Evolutionary conservation across 2,113 vertebrate genomes (phyloP), one percentile per base, ranked within the genome.

Genomic region (Tenebrosternarchus preto): DNA sequence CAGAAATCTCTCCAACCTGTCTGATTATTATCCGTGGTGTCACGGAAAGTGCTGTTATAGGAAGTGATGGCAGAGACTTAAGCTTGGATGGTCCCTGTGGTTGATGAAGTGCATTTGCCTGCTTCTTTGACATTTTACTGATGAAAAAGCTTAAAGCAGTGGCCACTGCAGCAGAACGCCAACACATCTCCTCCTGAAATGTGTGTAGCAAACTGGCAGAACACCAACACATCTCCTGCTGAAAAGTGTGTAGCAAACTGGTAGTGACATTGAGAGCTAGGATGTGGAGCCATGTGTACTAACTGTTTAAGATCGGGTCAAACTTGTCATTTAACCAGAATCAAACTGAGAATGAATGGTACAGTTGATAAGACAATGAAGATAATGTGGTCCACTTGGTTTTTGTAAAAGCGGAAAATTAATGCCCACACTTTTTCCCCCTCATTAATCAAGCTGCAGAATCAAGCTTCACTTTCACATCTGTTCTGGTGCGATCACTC

Each of bases 1-100:
- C 17, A 55, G 79, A 80, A 76, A 78, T 80, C 55, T 80, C 61
- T 82, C 20, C 20, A 59, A 39, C 29, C n/a, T 36, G 17, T 76
- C 27, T 20, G 70, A 84, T 78, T 72, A 71, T 73, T 53, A 67
- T 80, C 74, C 76, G 53, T 67, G 73, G 56, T 83, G 73, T 74
- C 29, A 70, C 69, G 57, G 76, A 46, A 72, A 57, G 63, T n/a
- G n/a, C 20, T n/a, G 67, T 81, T 68, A 73, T 81, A 69, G n/a
- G 20, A 61, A 66, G 57, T 78, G 74, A 81, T 43, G 56, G 60
- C 5, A 27, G 20, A 70, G 56, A 70, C 57, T 39, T 70, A 39
- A n/a, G 50, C 15, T 7, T 43, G 25, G 59, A 78, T 27, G 24
- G 43, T 29, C 57, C 3, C 31, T 27, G 33, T 56, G 70, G 59